Evolutionary conservation across 2,113 vertebrate species (phyloP).

Genomic region (Phaethon lepturus): DNA sequence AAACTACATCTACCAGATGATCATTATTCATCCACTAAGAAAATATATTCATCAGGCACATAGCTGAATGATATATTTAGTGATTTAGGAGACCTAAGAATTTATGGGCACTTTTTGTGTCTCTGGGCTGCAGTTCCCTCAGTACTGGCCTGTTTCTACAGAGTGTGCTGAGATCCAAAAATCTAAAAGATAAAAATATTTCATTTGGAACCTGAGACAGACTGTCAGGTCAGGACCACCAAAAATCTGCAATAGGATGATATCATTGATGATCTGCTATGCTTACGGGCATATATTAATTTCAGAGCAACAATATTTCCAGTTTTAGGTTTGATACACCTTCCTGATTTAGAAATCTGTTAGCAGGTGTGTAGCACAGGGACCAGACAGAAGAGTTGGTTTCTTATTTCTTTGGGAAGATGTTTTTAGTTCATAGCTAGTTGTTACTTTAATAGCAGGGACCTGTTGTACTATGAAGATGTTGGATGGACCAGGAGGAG

Average conservation of each 20-base stretch:
- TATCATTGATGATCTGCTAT: neutral
- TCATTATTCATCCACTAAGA: neutral
- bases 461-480: neutral
- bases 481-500: neutral
- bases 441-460: neutral
- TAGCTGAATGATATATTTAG: neutral
- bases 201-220: neutral
- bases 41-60: neutral
- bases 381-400: neutral
- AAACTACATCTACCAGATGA: neutral
- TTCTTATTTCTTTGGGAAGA: neutral
- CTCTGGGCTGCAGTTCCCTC: neutral
- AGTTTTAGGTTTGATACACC: neutral
- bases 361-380: neutral
- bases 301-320: neutral
- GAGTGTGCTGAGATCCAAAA: neutral
- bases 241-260: neutral
- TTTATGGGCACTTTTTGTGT: neutral
- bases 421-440: neutral
- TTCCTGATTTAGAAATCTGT: neutral
- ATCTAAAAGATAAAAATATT: neutral
- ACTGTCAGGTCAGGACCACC: neutral
- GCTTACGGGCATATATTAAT: neutral
- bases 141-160: neutral
- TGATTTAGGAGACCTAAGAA: neutral